Base-by-base conservation (phyloP, 1,140 invertebrate genomes). In the Reticulitermes speratus region DNA sequence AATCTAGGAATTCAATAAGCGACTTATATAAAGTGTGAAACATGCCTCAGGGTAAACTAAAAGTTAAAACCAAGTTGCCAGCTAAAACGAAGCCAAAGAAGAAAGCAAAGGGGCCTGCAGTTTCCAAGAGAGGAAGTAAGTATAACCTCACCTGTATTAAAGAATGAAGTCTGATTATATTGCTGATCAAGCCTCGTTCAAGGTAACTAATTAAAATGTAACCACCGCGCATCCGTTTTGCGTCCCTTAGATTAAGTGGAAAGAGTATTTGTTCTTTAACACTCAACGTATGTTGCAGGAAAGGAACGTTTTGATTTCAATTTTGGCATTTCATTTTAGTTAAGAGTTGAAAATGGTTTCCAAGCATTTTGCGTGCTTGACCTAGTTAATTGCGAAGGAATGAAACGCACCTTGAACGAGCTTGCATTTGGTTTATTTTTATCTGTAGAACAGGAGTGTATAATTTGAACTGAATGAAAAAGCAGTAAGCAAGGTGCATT, bases 21-120 rank as follows among this genome's bases (percentile, higher is more conserved):
- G 0, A 75, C 65, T 19, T 65, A n/a, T 75, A 30, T 11, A 75
- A 75, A 75, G 25, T n/a, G 65, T n/a, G 69, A 32, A 84, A 84
- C n/a, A 86, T 86, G 86, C 86, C 86, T 16, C 86, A 86, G 23
- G 86, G 86, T 38, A 86, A 86, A 65, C 38, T 84, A 16, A 86
- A 86, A 86, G 83, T 81, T 84, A 86, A 86, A 84, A 82, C 83
- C 23, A 84, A 86, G 83, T 84, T 44, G n/a, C 82, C 86, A 59
- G 82, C 86, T 75, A 86, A 86, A 25, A 45, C 32, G 23, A 86
- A 86, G 44, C 44, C 82, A 55, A 85, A 85, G 45, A 85, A 85
- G 85, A 86, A 86, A 75, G 44, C 55, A 45, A 45, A 55, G 52
- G 59, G 85, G 21, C 69, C 85, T 14, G 85, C 82, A n/a, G 86